Conservation (phyloP, 2,797 vertebrate species). For the Neostethus bicornis region DNA sequence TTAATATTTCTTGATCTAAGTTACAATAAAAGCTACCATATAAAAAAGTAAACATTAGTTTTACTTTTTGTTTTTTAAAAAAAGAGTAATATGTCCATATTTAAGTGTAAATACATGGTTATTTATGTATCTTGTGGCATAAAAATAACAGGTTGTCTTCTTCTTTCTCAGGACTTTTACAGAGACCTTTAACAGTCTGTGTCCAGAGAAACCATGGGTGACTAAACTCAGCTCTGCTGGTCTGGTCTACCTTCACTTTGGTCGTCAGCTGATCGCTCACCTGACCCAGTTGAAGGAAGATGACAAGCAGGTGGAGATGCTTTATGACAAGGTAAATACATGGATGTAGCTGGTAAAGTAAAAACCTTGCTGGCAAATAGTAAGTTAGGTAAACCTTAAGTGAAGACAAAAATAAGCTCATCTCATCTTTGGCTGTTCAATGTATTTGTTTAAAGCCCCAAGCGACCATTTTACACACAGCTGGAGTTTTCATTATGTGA, state of each 20-base stretch:
- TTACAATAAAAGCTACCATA: background rate
- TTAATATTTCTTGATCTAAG: slow-evolving; percentile 1
- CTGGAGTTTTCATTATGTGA: slow-evolving; percentile 40
- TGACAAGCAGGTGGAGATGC: slow-evolving; percentile 77
- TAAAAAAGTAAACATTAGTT: no score
- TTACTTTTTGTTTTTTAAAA: no score
- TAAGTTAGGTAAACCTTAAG: slow-evolving; percentile 26
- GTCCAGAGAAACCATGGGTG: slow-evolving; percentile 88
- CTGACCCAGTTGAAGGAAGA: slow-evolving; percentile 80
- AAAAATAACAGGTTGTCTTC: background rate
- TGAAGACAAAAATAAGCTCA: slow-evolving; percentile 29
- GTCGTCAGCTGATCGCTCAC: slow-evolving; percentile 81
- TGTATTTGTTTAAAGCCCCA: slow-evolving; percentile 34
- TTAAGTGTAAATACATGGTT: background rate
- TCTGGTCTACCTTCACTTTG: slow-evolving; percentile 91
- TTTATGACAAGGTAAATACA: slow-evolving; percentile 87
- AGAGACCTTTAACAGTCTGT: slow-evolving; percentile 86
- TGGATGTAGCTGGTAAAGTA: background rate
- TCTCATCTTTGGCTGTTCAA: slow-evolving; percentile 27
- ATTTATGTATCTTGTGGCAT: background rate
- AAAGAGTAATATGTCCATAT: no score
- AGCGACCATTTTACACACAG: slow-evolving; percentile 40
- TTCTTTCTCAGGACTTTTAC: slow-evolving; percentile 81
- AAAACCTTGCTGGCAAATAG: background rate
- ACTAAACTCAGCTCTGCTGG: slow-evolving; percentile 97